Base-by-base conservation (phyloP, 2,888 invertebrate species). In the Nomada flava region DNA sequence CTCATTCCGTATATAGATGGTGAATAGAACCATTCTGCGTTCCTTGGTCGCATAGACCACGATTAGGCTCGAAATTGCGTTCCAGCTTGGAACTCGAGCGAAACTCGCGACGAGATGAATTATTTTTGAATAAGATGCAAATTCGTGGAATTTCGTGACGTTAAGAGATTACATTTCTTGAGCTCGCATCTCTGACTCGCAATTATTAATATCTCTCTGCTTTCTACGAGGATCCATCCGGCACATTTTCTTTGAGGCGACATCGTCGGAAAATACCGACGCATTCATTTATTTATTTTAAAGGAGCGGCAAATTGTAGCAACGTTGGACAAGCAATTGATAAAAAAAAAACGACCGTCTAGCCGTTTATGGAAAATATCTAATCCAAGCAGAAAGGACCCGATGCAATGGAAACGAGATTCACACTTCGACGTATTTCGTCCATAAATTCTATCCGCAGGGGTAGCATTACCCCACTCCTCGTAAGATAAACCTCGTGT, bases 111-210 rank as follows among this genome's bases (percentile, higher is more conserved):
- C 13, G 23, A 23, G 59, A 29, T 47, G 64, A 60, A 70, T 79
- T 69, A 79, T 69, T 76, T 64, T 81, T 73, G 79, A 73, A 81
- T 80, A 73, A 81, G 69, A 79, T 73, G 79, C 81, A 79, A 79
- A 81, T 71, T 64, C 64, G 47, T 18, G 55, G 50, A 52, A 44
- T 44, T 67, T 53, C 53, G 57, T 13, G 55, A 64, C 36, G 44
- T 69, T 64, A 36, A 53, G 75, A 62, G 71, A 75, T 70, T 75
- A 75, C 44, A 29, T 53, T 62, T 44, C 53, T 47, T 18, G 23
- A 13, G 36, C 20, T 60, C 52, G 60, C 60, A 53, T 62, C 71
- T 42, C 52, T 7, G 26, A 11, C 50, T n/a, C 60, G 42, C 52
- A 52, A 53, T 60, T 47, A 44, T 47, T 47, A 71, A 71, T 29